Evolutionary conservation across 30 jellyfish, hydroid and myxozoan species (phyloP).

Genomic region (Cassiopea xamachana): DNA sequence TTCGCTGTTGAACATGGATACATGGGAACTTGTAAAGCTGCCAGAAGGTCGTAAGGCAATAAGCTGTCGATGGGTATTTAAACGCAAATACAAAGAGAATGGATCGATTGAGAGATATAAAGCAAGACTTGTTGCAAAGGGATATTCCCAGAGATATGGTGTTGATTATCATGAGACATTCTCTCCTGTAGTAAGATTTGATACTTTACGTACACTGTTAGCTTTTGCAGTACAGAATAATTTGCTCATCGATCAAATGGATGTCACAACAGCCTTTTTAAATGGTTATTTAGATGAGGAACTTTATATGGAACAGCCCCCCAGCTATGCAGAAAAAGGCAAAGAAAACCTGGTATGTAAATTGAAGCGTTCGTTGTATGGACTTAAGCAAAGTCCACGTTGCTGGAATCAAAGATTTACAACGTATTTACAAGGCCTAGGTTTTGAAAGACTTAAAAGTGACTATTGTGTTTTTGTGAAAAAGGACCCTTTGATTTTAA

Average conservation of each 20-base stretch:
- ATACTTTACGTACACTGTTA: constrained; percentile 37
- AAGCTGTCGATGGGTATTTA: constrained; percentile 54
- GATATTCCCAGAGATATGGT: constrained; percentile 43
- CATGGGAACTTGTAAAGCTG: constrained; percentile 42
- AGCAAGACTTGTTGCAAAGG: constrained; percentile 58
- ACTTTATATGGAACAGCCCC: constrained; percentile 42
- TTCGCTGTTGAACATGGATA: constrained; percentile 23
- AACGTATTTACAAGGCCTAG: not conserved
- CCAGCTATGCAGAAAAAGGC: constrained; percentile 15
- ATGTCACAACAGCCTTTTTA: constrained; percentile 52
- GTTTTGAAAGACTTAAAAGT: not conserved
- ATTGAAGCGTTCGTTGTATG: constrained; percentile 29
- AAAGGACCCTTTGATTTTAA: not conserved
- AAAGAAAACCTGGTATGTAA: constrained; percentile 20
- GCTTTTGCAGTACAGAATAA: constrained; percentile 39
- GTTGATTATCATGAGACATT: constrained; percentile 59
- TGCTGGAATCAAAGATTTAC: constrained; percentile 44
- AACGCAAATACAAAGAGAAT: constrained; percentile 17
- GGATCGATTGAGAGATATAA: constrained; percentile 46
- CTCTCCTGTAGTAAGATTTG: constrained; percentile 43
- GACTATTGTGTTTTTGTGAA: not conserved
- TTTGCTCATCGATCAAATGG: constrained; percentile 62
- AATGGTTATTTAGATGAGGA: constrained; percentile 8
- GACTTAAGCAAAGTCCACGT: constrained; percentile 44
- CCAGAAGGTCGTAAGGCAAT: constrained; percentile 25